Evolutionary conservation across 2,888 invertebrate species (phyloP), one percentile per base, ranked within the genome.

Genomic region (Microplitis deprimator): DNA sequence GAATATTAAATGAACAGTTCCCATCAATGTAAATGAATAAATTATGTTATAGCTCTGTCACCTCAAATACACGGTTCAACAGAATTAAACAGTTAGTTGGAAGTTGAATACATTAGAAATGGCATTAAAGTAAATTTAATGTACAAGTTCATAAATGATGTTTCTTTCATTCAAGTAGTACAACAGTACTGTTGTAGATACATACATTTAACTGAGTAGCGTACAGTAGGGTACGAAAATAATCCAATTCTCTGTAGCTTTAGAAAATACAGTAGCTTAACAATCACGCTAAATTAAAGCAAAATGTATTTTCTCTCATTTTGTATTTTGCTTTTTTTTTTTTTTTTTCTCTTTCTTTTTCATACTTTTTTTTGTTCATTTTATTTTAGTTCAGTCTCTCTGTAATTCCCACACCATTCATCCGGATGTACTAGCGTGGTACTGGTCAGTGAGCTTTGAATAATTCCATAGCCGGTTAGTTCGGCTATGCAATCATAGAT

Each of bases 401-500:
- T 67, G 29, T 39, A 67, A 67, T 67, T 67, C 39, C 29, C 38
- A 10, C 29, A n/a, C 67, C 38, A 67, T 67, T 67, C 67, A 67
- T 20, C 39, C 20, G 67, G n/a, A 67, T 39, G 38, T 38, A 67
- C 38, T 20, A 59, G 67, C 74, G 74, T 67, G 67, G 39, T 50
- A 71, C 75, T 75, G 68, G 40, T 75, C 75, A 75, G 59, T 40
- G 75, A 20, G 61, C 68, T 68, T 68, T 77, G 79, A 78, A 81
- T 81, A 81, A 81, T 81, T 74, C 80, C 72, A 68, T 39, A 67
- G 61, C 75, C 61, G 78, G 77, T 72, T 70, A 74, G 79, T 77
- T 81, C 78, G 79, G 77, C 78, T 76, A 80, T 77, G 79, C 79
- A 81, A 81, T 81, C 80, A 79, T 76, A 76, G 77, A 81, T 81